Evolutionary conservation across 2,113 vertebrate species (phyloP), one percentile per base, ranked within the genome.

Genomic region (Pithys albifrons): DNA sequence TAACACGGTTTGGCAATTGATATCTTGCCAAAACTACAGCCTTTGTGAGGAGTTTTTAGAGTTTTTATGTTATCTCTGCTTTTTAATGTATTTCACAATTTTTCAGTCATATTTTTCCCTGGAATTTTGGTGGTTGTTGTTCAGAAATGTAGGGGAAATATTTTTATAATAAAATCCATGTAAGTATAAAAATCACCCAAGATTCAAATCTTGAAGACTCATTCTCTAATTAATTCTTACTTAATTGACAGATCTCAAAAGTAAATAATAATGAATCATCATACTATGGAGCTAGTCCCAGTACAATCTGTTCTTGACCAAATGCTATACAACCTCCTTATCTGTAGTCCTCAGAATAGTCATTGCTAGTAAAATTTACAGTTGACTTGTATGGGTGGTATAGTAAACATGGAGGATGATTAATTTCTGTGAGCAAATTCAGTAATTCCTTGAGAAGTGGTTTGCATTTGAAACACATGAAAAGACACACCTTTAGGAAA

Each of bases 291-390:
- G 15, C 59, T 61, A 74, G 43, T 95, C 75, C 82, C 67, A 55
- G 29, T 62, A 85, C 93, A 94, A 94, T 96, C 94, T 97, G 90
- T 91, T 96, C 93, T 93, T 96, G 90, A 93, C 78, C 82, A 89
- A 94, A 96, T 96, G 90, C 85, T 96, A 37, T 93, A 46, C 8
- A 43, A 65, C 48, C 88, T 88, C 69, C 25, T 88, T 94, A 88
- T 76, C 66, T 79, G 66, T 43, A 76, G 55, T 35, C 67, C n/a
- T 79, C 49, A 79, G 52, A 94, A 54, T 39, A 91, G 43, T 35
- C 49, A 58, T 55, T 89, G 39, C 27, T 66, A 85, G 67, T 29
- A 93, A 91, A 61, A 91, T 73, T 79, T 93, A 37, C 49, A 85
- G 52, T 73, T 80, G n/a, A 90, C 39, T 64, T 31, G 24, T 79